Evolutionary conservation across 2,797 vertebrate species (phyloP).

Genomic region (Microchirus variegatus): DNA sequence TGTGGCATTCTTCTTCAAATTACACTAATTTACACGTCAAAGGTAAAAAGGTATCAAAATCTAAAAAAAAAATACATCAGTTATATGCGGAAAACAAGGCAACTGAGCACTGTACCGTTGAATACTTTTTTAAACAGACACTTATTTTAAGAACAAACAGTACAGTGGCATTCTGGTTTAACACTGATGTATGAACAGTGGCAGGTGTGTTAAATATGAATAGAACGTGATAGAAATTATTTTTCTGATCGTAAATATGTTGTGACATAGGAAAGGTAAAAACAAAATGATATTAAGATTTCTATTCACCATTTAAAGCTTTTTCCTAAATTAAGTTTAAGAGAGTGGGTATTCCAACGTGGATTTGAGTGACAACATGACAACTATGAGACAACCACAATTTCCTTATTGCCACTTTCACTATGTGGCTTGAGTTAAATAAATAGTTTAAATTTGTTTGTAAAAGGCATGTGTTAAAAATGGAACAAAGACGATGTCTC

Average conservation of each 20-base stretch:
- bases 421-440: conserved; percentile 52
- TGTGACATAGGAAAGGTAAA: background rate
- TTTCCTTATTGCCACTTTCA: conserved; percentile 13
- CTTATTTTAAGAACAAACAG: conserved; percentile 45
- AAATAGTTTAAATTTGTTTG: conserved; percentile 61
- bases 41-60: conserved; percentile 71
- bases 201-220: conserved; percentile 8
- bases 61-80: conserved; percentile 59
- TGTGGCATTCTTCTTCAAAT: conserved; percentile 9
- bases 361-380: background rate
- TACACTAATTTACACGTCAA: conserved; percentile 56
- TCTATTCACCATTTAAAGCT: conserved; percentile 23
- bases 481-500: conserved; percentile 2
- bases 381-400: conserved; percentile 23
- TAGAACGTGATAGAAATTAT: conserved; percentile 18
- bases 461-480: conserved; percentile 54
- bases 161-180: conserved; percentile 27
- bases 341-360: conserved; percentile 17
- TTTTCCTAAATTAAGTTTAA: conserved; percentile 27
- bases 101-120: conserved; percentile 57
- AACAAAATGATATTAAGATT: background rate
- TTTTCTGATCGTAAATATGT: conserved; percentile 7
- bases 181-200: conserved; percentile 10
- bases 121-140: conserved; percentile 50
- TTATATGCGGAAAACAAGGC: conserved; percentile 53